Percentiles rank a stretch among this genome's conserved stretches.
phyloP scores from a whole-genome alignment of 2,797 vertebrate species.

The Ctenopoma kingsleyae region DNA sequence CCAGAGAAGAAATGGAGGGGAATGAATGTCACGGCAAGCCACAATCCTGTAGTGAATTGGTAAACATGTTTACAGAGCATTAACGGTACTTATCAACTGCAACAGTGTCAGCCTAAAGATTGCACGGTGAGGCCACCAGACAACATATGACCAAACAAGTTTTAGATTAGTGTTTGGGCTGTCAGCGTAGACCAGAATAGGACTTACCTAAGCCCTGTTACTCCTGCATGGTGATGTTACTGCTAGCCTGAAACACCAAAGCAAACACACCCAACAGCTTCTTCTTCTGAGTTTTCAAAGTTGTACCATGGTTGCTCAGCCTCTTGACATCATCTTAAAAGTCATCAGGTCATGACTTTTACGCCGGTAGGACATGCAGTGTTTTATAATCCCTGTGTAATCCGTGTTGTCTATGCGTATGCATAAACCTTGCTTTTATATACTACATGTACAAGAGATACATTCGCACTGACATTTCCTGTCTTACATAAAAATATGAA shows the following conservation, averaged over 20 bases:
- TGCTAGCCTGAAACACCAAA: neutral
- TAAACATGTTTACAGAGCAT: slow-evolving; percentile 27
- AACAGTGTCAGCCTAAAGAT: slow-evolving; percentile 17
- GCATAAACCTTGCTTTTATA: slow-evolving; percentile 22
- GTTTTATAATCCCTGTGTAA: too few species aligned
- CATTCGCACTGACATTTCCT: neutral
- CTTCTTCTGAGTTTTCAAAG: neutral
- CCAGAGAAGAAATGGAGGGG: slow-evolving; percentile 4
- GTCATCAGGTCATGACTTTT: slow-evolving; percentile 46
- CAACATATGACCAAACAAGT: slow-evolving; percentile 13
- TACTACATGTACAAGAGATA: slow-evolving; percentile 4
- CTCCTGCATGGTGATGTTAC: neutral
- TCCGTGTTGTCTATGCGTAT: slow-evolving; percentile 6
- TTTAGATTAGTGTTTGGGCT: slow-evolving; percentile 5
- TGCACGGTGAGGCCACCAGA: neutral
- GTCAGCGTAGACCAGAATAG: neutral
- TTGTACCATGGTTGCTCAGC: neutral
- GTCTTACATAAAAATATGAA: neutral
- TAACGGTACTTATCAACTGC: slow-evolving; percentile 5
- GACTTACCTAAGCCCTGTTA: neutral
- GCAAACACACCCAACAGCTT: neutral
- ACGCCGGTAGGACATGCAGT: slow-evolving; percentile 3
- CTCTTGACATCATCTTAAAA: slow-evolving; percentile 41
- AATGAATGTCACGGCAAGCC: slow-evolving; percentile 2
- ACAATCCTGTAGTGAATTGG: slow-evolving; percentile 13